phyloP scores from a whole-genome alignment of 2,797 vertebrate genomes.

The Anomalospiza imberbis region DNA sequence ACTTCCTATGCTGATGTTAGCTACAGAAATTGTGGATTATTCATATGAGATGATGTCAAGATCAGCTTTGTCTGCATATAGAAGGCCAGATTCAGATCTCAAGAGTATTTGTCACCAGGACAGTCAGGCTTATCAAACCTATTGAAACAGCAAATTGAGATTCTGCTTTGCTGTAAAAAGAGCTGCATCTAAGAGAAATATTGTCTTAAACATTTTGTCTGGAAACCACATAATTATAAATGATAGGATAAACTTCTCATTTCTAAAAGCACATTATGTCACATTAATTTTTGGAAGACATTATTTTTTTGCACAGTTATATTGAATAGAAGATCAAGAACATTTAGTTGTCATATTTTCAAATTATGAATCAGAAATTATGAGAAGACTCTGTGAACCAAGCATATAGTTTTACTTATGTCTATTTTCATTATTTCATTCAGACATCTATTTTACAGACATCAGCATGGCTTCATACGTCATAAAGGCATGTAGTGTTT shows the following conservation, averaged over 20 bases:
- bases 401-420: neutral
- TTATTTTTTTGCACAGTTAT: neutral
- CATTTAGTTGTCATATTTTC: neutral
- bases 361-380: neutral
- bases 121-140: neutral
- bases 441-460: neutral
- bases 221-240: neutral
- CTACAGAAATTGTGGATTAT: neutral
- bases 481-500: neutral
- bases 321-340: neutral
- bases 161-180: neutral
- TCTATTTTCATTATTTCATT: neutral
- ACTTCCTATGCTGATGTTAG: neutral
- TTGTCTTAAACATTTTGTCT: neutral
- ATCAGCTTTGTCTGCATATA: neutral
- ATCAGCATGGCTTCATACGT: neutral
- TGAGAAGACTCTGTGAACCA: neutral
- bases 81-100: neutral
- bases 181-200: neutral
- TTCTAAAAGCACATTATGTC: neutral
- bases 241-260: neutral
- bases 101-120: neutral
- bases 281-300: neutral
- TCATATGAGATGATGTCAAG: neutral
- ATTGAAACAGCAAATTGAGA: neutral